Evolutionary conservation across 2,113 vertebrate genomes (phyloP).

Genomic region (Pagrus major): DNA sequence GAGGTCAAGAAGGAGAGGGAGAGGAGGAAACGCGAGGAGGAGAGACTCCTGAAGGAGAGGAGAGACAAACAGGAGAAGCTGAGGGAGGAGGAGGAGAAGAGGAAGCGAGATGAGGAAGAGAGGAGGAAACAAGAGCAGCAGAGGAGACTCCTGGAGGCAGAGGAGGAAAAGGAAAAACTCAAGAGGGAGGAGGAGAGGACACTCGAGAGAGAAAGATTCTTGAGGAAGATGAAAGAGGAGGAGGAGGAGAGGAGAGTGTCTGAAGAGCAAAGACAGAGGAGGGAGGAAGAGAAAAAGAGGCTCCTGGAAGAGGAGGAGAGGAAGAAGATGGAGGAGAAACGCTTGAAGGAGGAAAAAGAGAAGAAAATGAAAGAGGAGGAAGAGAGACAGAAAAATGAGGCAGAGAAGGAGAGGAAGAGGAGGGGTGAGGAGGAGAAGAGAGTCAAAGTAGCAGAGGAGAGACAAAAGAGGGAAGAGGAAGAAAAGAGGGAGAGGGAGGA

Average conservation of each 20-base stretch:
- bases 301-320: slow-evolving; percentile 48
- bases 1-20: slow-evolving; percentile 59
- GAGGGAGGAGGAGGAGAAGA: slow-evolving; percentile 56
- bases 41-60: slow-evolving; percentile 64
- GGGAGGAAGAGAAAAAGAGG: slow-evolving; percentile 56
- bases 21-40: slow-evolving; percentile 52
- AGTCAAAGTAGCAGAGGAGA: neutral
- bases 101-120: slow-evolving; percentile 52
- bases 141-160: slow-evolving; percentile 32
- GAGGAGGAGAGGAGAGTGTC: slow-evolving; percentile 50
- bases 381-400: neutral
- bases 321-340: slow-evolving; percentile 38
- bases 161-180: slow-evolving; percentile 41
- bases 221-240: slow-evolving; percentile 55
- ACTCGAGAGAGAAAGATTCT: slow-evolving; percentile 53
- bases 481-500: neutral
- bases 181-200: slow-evolving; percentile 60
- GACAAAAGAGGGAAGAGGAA: neutral
- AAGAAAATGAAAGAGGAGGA: slow-evolving; percentile 45
- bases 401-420: neutral
- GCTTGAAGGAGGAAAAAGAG: slow-evolving; percentile 26
- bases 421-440: neutral
- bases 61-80: slow-evolving; percentile 59
- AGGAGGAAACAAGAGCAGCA: slow-evolving; percentile 54
- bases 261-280: slow-evolving; percentile 47